phyloP scores from a whole-genome alignment of 2,888 invertebrate species.

The Pachydiplax longipennis region DNA sequence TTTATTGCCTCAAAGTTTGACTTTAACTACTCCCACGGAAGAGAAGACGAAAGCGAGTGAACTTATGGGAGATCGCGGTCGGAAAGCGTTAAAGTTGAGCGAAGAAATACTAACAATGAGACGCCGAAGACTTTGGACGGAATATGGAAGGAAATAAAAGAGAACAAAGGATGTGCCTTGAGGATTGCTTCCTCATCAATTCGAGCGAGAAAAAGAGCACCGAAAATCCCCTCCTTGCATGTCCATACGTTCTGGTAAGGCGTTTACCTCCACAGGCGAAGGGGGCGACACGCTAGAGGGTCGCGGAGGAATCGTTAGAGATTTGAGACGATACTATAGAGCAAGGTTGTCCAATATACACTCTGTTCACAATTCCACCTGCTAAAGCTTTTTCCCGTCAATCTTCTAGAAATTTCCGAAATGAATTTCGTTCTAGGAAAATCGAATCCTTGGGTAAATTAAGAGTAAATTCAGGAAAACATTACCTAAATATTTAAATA shows the following conservation, averaged over 20 bases:
- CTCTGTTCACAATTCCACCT: too few species aligned
- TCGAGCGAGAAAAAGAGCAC: neutral
- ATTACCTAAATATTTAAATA: too few species aligned
- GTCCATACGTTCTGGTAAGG: neutral
- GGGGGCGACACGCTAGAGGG: neutral
- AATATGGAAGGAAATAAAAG: neutral
- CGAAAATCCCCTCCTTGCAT: neutral
- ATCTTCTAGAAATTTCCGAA: too few species aligned
- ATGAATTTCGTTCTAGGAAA: too few species aligned
- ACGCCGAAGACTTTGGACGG: neutral
- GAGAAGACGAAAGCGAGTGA: neutral
- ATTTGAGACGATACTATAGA: too few species aligned
- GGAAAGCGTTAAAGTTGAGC: neutral
- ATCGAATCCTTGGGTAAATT: too few species aligned
- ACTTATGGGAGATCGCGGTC: neutral
- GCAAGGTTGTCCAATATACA: too few species aligned
- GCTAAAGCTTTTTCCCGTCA: too few species aligned
- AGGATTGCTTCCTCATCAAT: conserved; percentile 21
- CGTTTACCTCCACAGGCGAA: neutral
- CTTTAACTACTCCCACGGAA: conserved; percentile 27
- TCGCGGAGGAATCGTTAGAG: too few species aligned
- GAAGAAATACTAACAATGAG: neutral
- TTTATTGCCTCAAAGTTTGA: conserved; percentile 43
- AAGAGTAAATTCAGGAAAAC: too few species aligned
- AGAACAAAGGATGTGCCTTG: neutral